phyloP scores from a whole-genome alignment of 1,140 invertebrate genomes.

The Hirudo medicinalis region DNA sequence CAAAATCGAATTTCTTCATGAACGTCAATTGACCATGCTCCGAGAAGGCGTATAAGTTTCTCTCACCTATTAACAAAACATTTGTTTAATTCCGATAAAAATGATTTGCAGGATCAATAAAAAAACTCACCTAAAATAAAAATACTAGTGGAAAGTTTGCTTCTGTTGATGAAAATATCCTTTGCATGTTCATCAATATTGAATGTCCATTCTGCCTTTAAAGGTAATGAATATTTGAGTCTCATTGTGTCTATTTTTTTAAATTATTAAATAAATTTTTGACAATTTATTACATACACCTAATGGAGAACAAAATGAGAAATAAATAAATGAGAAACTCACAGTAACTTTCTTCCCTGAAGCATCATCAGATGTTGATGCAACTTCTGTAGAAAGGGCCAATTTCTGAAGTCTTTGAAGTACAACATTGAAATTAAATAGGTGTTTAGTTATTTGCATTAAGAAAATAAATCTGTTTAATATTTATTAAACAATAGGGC shows the following conservation, averaged over 20 bases:
- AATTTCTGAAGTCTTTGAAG: too few species aligned
- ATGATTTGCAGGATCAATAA: neutral
- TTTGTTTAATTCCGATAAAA: neutral
- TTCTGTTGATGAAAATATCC: constrained; percentile 29
- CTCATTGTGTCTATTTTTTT: neutral
- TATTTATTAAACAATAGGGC: too few species aligned
- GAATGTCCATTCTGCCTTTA: constrained; percentile 57
- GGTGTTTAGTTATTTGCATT: too few species aligned
- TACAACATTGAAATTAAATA: too few species aligned
- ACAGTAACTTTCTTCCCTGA: constrained; percentile 1
- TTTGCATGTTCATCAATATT: constrained; percentile 60
- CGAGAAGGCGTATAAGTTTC: constrained; percentile 60
- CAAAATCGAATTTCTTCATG: constrained; percentile 67
- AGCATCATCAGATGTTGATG: too few species aligned
- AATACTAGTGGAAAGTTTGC: neutral
- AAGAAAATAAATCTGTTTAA: too few species aligned
- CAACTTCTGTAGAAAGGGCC: too few species aligned
- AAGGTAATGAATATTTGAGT: constrained; percentile 20
- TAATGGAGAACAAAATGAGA: neutral
- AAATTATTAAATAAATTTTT: constrained; percentile 1
- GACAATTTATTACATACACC: neutral
- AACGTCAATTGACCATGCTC: constrained; percentile 60
- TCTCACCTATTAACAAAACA: constrained; percentile 35
- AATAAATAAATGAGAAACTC: neutral
- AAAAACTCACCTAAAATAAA: neutral